Percentiles rank a stretch among this genome's conserved stretches.
phyloP scores from a whole-genome alignment of 1,140 invertebrate species.

The Orchestia grillus region DNA sequence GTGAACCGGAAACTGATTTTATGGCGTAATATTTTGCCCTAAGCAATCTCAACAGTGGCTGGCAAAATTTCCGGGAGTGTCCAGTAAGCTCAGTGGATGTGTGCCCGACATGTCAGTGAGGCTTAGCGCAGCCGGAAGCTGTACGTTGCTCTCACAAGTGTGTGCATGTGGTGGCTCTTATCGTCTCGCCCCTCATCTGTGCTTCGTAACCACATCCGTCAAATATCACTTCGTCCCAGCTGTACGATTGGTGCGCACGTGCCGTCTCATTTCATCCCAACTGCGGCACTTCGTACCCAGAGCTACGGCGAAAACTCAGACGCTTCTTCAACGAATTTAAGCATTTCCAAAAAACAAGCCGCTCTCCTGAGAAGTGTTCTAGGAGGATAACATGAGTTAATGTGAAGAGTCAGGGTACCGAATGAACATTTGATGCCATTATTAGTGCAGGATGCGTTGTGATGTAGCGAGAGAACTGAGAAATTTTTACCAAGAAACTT shows the following conservation, averaged over 20 bases:
- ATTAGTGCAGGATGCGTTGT: too few relatives aligned
- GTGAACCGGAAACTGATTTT: too few relatives aligned
- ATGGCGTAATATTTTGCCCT: too few relatives aligned
- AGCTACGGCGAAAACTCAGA: not conserved
- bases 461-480: too few relatives aligned
- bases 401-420: too few relatives aligned
- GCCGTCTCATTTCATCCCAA: not conserved
- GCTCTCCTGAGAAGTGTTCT: too few relatives aligned
- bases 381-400: too few relatives aligned
- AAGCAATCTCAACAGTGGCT: too few relatives aligned
- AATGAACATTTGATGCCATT: too few relatives aligned
- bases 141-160: not conserved
- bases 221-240: not conserved
- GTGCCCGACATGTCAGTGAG: not conserved
- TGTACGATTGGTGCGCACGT: not conserved
- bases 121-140: not conserved
- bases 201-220: not conserved
- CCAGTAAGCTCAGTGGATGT: not conserved
- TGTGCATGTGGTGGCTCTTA: not conserved
- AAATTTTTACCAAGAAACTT: too few relatives aligned
- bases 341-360: too few relatives aligned
- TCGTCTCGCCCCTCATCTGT: not conserved
- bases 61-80: too few relatives aligned
- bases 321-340: not conserved
- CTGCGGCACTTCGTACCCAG: not conserved